Evolutionary conservation across 2,888 invertebrate genomes (phyloP).

Genomic region (Malthinus flaveolus): DNA sequence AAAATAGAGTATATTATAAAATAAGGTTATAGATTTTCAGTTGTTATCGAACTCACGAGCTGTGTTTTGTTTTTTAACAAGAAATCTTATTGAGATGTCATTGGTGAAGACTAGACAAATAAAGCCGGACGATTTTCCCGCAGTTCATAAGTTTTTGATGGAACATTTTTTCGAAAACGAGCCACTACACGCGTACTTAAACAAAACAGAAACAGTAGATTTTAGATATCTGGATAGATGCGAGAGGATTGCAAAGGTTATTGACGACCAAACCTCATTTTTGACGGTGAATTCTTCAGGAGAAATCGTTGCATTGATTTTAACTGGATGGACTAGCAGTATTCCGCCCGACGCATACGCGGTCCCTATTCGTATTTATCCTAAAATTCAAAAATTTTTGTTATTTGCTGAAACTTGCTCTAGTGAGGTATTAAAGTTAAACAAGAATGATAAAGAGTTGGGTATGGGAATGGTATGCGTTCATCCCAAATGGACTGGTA

Average conservation of each 20-base stretch:
- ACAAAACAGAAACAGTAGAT: constrained; percentile 64
- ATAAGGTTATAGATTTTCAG: no score
- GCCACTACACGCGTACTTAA: constrained; percentile 66
- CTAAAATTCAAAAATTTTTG: constrained; percentile 65
- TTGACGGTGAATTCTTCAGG: constrained; percentile 64
- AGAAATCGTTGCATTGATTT: constrained; percentile 56
- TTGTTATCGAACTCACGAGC: no score
- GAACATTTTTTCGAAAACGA: constrained; percentile 74
- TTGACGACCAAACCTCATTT: constrained; percentile 63
- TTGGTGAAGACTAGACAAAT: no score
- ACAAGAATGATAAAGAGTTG: constrained; percentile 58
- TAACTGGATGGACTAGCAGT: constrained; percentile 37
- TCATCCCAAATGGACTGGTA: constrained; percentile 65
- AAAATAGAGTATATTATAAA: no score
- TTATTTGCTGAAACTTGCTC: constrained; percentile 61
- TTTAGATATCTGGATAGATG: constrained; percentile 67
- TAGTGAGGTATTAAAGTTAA: constrained; percentile 61
- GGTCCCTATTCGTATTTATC: constrained; percentile 60
- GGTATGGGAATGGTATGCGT: constrained; percentile 70
- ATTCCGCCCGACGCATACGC: no score
- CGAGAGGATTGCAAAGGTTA: constrained; percentile 60
- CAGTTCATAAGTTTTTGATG: constrained; percentile 59
- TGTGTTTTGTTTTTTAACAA: no score
- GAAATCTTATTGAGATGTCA: no score
- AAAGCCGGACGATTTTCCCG: constrained; percentile 54